A percentile compares a stretch with the other conserved stretches of the same genome.
phyloP scores from a whole-genome alignment of 2,888 invertebrate genomes.

The Leptinotarsa haldemani region DNA sequence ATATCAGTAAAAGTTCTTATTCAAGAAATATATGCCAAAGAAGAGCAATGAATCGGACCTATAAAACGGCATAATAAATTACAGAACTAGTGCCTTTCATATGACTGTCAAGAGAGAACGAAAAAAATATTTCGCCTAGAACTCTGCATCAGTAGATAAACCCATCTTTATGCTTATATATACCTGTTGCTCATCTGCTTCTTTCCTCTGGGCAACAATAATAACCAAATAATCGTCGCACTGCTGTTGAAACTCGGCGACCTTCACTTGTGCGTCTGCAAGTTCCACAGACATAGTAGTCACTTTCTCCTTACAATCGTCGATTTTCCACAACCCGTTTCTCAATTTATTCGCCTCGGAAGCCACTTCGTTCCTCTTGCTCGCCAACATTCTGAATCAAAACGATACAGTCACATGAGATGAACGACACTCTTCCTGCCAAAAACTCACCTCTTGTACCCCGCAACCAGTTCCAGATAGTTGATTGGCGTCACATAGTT shows the following conservation, averaged over 20 bases:
- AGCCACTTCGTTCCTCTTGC: constrained; percentile 79
- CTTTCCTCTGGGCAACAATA: constrained; percentile 82
- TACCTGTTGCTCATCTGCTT: constrained; percentile 81
- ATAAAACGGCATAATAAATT: too few relatives aligned
- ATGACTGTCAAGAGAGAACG: too few relatives aligned
- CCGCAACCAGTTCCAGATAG: constrained; percentile 85
- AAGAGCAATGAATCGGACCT: too few relatives aligned
- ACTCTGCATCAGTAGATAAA: too few relatives aligned
- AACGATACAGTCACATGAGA: not conserved
- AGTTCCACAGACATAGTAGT: constrained; percentile 86
- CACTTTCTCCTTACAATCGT: constrained; percentile 85
- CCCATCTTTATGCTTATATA: not conserved
- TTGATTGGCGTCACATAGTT: constrained; percentile 92
- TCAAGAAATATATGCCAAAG: too few relatives aligned
- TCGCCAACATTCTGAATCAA: constrained; percentile 73
- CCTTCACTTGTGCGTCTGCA: constrained; percentile 80
- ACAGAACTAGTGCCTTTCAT: too few relatives aligned
- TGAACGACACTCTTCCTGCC: too few relatives aligned
- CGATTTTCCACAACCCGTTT: constrained; percentile 87
- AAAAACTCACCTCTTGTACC: constrained; percentile 78
- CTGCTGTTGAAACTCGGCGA: constrained; percentile 81
- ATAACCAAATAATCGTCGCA: constrained; percentile 88
- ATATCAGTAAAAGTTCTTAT: too few relatives aligned
- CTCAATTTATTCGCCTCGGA: constrained; percentile 82
- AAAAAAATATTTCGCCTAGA: too few relatives aligned